Evolutionary conservation across 2,888 invertebrate species (phyloP).

Genomic region (Rhamnusium bicolor): DNA sequence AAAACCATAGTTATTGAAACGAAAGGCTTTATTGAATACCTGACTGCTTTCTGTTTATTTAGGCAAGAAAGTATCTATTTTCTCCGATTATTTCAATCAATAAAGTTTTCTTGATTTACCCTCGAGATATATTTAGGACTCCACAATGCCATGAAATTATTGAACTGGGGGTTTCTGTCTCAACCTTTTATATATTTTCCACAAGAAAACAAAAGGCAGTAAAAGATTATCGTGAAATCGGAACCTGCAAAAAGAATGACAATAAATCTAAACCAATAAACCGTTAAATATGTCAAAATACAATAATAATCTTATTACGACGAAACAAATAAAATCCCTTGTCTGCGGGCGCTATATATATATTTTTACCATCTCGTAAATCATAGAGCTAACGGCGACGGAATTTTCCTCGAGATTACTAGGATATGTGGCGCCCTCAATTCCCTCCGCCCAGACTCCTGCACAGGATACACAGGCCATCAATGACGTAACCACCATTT

Average conservation of each 20-base stretch:
- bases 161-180: neutral
- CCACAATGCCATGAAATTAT: neutral
- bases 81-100: neutral
- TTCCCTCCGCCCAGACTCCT: neutral
- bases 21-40: no score
- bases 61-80: neutral
- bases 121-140: neutral
- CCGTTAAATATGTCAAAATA: conserved; percentile 16
- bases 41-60: neutral
- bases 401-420: neutral
- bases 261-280: conserved; percentile 25
- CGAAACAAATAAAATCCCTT: conserved; percentile 8
- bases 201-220: conserved; percentile 7
- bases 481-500: neutral
- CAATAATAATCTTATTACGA: conserved; percentile 7
- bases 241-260: neutral
- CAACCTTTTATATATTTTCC: conserved; percentile 4
- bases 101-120: neutral
- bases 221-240: conserved; percentile 1
- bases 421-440: neutral
- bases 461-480: neutral
- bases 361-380: neutral
- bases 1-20: no score
- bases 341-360: neutral
- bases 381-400: neutral